Percentiles rank a stretch among this genome's conserved stretches.
These are phyloP conservation scores for Bombus waltoni DNA, from an alignment of 1,140 invertebrate genomes.

Conservation along the genomic window DNA sequence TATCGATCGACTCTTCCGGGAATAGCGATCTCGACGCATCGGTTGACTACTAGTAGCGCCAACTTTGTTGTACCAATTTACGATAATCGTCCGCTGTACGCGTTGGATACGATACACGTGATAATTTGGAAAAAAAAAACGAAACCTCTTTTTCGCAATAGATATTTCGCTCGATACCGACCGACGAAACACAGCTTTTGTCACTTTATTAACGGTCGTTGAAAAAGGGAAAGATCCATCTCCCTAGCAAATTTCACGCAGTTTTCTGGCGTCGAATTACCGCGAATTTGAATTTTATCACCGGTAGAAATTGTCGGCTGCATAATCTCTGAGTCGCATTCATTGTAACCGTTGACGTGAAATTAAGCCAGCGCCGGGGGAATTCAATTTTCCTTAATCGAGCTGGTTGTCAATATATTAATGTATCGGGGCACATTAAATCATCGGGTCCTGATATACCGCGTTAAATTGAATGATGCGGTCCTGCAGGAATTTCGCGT, in stretches of 20 bases:
- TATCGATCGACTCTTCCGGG: slow-evolving; percentile 59
- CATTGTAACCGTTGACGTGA: slow-evolving; percentile 10
- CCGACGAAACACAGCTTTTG: background rate
- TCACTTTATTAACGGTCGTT: background rate
- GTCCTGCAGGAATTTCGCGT: background rate
- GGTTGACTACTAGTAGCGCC: slow-evolving; percentile 44
- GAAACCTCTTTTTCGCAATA: background rate
- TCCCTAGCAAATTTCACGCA: background rate
- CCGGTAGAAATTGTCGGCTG: background rate
- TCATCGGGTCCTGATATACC: slow-evolving; percentile 7
- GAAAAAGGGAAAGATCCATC: background rate
- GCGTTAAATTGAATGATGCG: slow-evolving; percentile 34
- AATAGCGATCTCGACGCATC: slow-evolving; percentile 33
- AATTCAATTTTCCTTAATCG: slow-evolving; percentile 45
- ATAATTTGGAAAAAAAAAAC: background rate
- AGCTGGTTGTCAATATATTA: slow-evolving; percentile 16
- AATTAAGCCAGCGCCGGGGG: slow-evolving; percentile 10
- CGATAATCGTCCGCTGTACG: slow-evolving; percentile 29
- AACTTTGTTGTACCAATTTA: slow-evolving; percentile 39
- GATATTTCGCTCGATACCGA: background rate
- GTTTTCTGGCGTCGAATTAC: slow-evolving; percentile 12
- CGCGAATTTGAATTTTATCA: background rate
- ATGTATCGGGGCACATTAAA: slow-evolving; percentile 13
- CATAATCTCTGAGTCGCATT: background rate
- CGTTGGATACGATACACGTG: background rate